Conservation (phyloP, 1,140 invertebrate species). For the Saccostrea echinata region DNA sequence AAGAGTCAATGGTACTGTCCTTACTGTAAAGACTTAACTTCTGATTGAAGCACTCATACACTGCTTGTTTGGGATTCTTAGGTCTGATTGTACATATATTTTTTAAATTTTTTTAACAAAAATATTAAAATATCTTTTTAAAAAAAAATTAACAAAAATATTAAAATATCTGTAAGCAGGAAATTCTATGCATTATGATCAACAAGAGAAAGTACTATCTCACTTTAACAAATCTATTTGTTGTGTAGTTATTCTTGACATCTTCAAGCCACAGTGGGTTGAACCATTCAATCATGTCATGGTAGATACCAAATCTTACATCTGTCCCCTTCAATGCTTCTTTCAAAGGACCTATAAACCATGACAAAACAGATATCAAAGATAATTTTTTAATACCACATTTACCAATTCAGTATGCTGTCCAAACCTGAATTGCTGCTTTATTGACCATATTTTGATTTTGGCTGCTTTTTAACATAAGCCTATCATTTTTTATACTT, state of each 20-base stretch:
- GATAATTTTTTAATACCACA: background rate
- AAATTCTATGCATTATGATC: background rate
- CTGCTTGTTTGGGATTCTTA: too few relatives aligned
- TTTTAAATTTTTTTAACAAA: too few relatives aligned
- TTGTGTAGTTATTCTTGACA: conserved; percentile 85
- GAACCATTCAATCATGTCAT: conserved; percentile 95
- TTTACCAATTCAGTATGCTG: background rate
- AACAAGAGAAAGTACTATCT: conserved; percentile 45
- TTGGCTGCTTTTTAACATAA: too few relatives aligned
- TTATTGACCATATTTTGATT: background rate
- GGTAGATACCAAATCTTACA: conserved; percentile 90
- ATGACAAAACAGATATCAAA: background rate
- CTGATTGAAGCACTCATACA: too few relatives aligned
- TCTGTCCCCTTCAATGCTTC: conserved; percentile 64
- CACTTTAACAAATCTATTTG: conserved; percentile 82
- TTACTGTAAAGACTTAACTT: too few relatives aligned
- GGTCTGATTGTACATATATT: too few relatives aligned
- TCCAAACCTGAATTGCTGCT: background rate
- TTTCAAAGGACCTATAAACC: background rate
- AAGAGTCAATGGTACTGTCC: too few relatives aligned
- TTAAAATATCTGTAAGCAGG: too few relatives aligned
- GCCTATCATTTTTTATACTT: too few relatives aligned
- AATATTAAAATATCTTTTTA: too few relatives aligned
- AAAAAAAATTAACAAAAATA: too few relatives aligned
- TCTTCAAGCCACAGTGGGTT: conserved; percentile 91